These are phyloP conservation scores for Theodoxus fluviatilis DNA, from an alignment of 2,888 invertebrate species.

Conservation along the genomic window DNA sequence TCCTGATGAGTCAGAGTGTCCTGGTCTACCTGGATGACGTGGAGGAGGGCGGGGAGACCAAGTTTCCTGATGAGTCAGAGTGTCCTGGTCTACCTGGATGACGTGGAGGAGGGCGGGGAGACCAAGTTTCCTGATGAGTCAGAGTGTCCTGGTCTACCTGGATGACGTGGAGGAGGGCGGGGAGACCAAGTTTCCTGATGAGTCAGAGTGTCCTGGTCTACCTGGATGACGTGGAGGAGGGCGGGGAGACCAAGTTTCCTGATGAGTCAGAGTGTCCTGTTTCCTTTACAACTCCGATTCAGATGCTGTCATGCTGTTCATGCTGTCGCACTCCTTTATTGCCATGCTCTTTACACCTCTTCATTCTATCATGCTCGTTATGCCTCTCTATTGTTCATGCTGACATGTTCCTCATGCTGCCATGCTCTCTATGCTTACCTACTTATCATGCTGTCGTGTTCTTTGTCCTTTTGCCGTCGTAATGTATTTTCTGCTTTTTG, in stretches of 20 bases:
- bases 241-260: conserved; percentile 48
- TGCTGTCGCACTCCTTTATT: too few relatives aligned
- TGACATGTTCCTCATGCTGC: too few relatives aligned
- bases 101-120: conserved; percentile 45
- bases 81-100: conserved; percentile 45
- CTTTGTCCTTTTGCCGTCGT: too few relatives aligned
- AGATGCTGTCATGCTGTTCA: too few relatives aligned
- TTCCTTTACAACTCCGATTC: too few relatives aligned
- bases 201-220: conserved; percentile 45
- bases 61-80: conserved; percentile 50
- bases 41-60: conserved; percentile 45
- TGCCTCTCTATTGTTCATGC: too few relatives aligned
- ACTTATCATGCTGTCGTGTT: too few relatives aligned
- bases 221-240: conserved; percentile 40
- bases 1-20: conserved; percentile 50
- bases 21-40: conserved; percentile 45
- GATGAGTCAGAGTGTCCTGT: too few relatives aligned
- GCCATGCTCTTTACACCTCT: too few relatives aligned
- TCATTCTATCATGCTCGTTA: too few relatives aligned
- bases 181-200: conserved; percentile 51
- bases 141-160: conserved; percentile 46
- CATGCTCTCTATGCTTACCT: too few relatives aligned
- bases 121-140: conserved; percentile 50
- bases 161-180: conserved; percentile 43
- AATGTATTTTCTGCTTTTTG: too few relatives aligned